Evolutionary conservation across 2,888 invertebrate species (phyloP).

Genomic region (Trachelus iudaicus): DNA sequence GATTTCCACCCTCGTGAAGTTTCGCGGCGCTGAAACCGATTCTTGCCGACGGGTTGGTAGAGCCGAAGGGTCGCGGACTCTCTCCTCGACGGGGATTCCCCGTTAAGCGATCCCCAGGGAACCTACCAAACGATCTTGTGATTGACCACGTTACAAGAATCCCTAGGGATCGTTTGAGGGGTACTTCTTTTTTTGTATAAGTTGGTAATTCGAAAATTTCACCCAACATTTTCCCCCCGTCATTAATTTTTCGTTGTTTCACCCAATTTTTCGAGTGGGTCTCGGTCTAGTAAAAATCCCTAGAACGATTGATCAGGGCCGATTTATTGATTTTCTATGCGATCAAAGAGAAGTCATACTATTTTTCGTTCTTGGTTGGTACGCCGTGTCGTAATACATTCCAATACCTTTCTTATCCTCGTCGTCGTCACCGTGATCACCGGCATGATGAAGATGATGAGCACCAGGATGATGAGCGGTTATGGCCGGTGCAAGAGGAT

Average conservation of each 20-base stretch:
- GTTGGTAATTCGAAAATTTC: not conserved
- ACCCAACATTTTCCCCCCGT: not conserved
- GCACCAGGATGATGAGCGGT: constrained; percentile 54
- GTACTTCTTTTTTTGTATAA: not conserved
- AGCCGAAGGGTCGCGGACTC: constrained; percentile 26
- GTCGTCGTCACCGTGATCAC: constrained; percentile 59
- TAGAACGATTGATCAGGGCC: not conserved
- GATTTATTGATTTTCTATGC: not conserved
- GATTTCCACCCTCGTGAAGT: constrained; percentile 50
- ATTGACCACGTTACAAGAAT: constrained; percentile 63
- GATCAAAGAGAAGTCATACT: not conserved
- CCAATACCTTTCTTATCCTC: constrained; percentile 62
- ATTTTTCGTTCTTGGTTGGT: not conserved
- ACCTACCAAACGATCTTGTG: constrained; percentile 62
- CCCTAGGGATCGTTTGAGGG: constrained; percentile 56
- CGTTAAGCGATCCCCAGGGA: constrained; percentile 62
- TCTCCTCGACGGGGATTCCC: constrained; percentile 28
- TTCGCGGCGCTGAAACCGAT: constrained; percentile 36
- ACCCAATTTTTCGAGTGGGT: not conserved
- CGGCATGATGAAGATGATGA: constrained; percentile 56
- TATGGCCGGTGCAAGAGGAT: constrained; percentile 57
- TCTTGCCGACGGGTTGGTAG: constrained; percentile 42
- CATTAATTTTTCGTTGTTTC: not conserved
- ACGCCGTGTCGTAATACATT: not conserved
- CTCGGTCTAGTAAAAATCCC: not conserved